Evolutionary conservation across 2,797 vertebrate genomes (phyloP).

Genomic region (Remorina albescens): DNA sequence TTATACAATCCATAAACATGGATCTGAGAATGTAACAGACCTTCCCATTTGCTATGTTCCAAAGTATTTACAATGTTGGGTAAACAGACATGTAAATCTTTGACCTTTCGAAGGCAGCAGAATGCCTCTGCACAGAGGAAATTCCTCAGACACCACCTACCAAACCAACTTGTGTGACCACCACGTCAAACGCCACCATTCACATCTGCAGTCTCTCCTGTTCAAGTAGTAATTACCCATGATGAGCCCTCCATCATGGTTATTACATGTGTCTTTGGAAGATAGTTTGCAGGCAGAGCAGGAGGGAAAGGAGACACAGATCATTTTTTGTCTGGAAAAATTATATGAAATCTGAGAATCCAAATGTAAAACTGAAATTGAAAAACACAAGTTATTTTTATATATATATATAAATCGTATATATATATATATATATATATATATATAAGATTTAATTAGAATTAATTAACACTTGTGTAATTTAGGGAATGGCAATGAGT

Average conservation of each 20-base stretch:
- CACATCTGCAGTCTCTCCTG: conserved; percentile 42
- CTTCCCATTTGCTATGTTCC: background rate
- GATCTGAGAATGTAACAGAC: background rate
- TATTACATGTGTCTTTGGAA: conserved; percentile 40
- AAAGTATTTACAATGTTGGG: background rate
- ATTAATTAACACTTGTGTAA: too few relatives aligned
- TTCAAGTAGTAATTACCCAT: conserved; percentile 48
- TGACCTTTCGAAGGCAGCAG: conserved; percentile 1
- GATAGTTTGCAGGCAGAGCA: conserved; percentile 2
- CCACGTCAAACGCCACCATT: conserved; percentile 8
- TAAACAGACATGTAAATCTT: conserved; percentile 35
- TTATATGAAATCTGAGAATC: too few relatives aligned
- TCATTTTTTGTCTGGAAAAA: conserved; percentile 3
- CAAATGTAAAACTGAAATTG: too few relatives aligned
- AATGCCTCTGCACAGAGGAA: conserved; percentile 41
- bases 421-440: too few relatives aligned
- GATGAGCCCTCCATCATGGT: conserved; percentile 21
- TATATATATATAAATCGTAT: too few relatives aligned
- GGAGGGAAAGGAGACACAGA: background rate
- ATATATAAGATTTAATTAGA: too few relatives aligned
- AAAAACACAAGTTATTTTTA: too few relatives aligned
- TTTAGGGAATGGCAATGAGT: too few relatives aligned
- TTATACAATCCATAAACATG: background rate
- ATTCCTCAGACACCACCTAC: conserved; percentile 52
- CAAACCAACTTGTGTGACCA: conserved; percentile 19